Evolutionary conservation across 2,888 invertebrate species (phyloP), one percentile per base, ranked within the genome.

Genomic region (Lycaena phlaeas): DNA sequence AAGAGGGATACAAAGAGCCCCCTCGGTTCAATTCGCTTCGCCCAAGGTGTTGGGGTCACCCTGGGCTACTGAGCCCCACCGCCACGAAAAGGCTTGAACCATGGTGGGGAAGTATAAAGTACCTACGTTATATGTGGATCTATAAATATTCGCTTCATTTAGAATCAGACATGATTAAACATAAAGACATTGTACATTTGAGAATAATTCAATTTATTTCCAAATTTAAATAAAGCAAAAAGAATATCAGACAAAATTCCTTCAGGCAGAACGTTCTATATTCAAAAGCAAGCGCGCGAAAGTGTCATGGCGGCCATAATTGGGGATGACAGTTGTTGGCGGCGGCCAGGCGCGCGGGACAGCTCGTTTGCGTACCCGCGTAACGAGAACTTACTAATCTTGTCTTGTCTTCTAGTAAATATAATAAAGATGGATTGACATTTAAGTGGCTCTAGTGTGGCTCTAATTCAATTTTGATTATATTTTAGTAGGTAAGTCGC

Each of bases 291-390:
- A 73, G 53, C 68, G 77, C 75, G 73, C 70, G 53, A 64, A 75
- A 69, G 68, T 76, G 67, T 79, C 78, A 68, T 69, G 70, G 69
- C 69, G 50, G 67, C 70, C 73, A 69, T 82, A 81, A 81, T 82
- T 79, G 76, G 61, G 61, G 68, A 51, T 76, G 81, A 82, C 81
- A 81, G 78, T 72, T 71, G 68, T 61, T 64, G 64, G 64, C 63
- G 67, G 59, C 59, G 58, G 53, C 53, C 47, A 44, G 58, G 59
- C 61, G 63, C 59, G 57, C 56, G 58, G 57, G 61, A 64, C 64
- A 56, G 57, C 69, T 71, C 62, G 68, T 75, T 74, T 70, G 74
- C 69, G 64, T 49, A 52, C 62, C 64, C 59, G 73, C 74, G 64
- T 77, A 77, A 77, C 77, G 64, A 68, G 65, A 65, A 49, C 54